Conservation (phyloP, 2,888 invertebrate species). For the Noctua pronuba region DNA sequence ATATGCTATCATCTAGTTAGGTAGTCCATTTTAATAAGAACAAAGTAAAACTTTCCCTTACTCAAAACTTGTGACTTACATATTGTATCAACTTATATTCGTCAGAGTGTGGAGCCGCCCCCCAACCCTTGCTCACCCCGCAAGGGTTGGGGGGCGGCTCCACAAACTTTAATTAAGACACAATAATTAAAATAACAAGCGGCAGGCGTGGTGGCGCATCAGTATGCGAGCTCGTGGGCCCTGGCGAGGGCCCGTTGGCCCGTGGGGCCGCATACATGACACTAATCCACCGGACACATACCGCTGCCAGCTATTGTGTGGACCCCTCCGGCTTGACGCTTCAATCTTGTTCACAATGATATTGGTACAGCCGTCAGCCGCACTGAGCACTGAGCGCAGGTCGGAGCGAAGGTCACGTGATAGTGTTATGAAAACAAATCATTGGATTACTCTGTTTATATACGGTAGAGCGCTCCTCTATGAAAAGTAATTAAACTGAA, state of each 20-base stretch:
- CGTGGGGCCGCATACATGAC: conserved; percentile 82
- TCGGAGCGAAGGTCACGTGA: conserved; percentile 57
- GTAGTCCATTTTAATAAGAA: background rate
- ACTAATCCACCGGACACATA: conserved; percentile 72
- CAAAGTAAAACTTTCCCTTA: conserved; percentile 3
- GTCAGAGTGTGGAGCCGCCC: conserved; percentile 42
- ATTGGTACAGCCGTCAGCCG: conserved; percentile 38
- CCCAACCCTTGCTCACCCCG: no score
- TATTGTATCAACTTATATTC: conserved; percentile 40
- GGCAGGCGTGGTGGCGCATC: conserved; percentile 77
- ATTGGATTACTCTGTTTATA: conserved; percentile 38
- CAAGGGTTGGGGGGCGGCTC: conserved; percentile 53
- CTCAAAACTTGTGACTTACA: conserved; percentile 33
- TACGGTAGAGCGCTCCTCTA: background rate
- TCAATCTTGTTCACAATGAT: conserved; percentile 53
- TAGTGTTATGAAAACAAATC: conserved; percentile 60
- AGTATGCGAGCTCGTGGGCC: conserved; percentile 78
- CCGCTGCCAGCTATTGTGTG: conserved; percentile 48
- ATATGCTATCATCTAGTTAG: background rate
- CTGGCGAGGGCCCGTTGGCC: conserved; percentile 71
- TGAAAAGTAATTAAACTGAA: conserved; percentile 7
- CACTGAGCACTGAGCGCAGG: background rate
- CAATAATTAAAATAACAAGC: conserved; percentile 87
- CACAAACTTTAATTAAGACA: conserved; percentile 84
- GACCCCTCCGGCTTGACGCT: conserved; percentile 47